These are phyloP conservation scores for Lydus trimaculatus DNA, from an alignment of 2,888 invertebrate species.

Conservation along the genomic window DNA sequence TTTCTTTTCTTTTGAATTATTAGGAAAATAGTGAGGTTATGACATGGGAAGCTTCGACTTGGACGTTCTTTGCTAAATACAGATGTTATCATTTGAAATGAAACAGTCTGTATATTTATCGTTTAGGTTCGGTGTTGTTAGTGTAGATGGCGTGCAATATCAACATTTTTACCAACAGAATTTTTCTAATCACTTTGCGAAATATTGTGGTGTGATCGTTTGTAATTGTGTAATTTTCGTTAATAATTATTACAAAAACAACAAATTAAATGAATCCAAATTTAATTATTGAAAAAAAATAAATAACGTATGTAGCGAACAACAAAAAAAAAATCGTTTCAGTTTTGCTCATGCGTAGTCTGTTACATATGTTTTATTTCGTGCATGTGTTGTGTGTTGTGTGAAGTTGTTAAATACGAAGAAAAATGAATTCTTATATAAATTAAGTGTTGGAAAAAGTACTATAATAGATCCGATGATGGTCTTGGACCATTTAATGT, in stretches of 20 bases:
- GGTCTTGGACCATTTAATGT: slow-evolving; percentile 61
- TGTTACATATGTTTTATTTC: slow-evolving; percentile 37
- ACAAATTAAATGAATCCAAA: not conserved
- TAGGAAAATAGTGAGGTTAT: too few relatives aligned
- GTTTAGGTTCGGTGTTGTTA: not conserved
- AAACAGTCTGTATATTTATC: not conserved
- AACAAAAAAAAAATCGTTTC: slow-evolving; percentile 1
- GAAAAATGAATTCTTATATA: slow-evolving; percentile 48
- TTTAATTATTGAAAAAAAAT: not conserved
- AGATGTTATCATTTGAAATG: too few relatives aligned
- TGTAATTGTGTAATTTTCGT: not conserved
- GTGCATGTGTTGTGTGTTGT: slow-evolving; percentile 51
- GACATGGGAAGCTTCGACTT: too few relatives aligned
- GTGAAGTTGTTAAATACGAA: slow-evolving; percentile 33
- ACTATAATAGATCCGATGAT: slow-evolving; percentile 57
- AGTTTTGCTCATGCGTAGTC: slow-evolving; percentile 28
- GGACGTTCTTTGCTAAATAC: too few relatives aligned
- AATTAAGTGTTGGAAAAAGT: slow-evolving; percentile 46
- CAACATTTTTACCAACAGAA: not conserved
- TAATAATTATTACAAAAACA: too few relatives aligned
- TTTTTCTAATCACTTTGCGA: not conserved
- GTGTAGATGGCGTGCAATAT: not conserved
- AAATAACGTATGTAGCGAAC: not conserved
- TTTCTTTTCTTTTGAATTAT: too few relatives aligned
- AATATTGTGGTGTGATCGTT: not conserved